Percentiles rank a stretch among this genome's conserved stretches.
Conservation (phyloP, 2,888 invertebrate species). For the Marasmarcha lunaedactyla region DNA sequence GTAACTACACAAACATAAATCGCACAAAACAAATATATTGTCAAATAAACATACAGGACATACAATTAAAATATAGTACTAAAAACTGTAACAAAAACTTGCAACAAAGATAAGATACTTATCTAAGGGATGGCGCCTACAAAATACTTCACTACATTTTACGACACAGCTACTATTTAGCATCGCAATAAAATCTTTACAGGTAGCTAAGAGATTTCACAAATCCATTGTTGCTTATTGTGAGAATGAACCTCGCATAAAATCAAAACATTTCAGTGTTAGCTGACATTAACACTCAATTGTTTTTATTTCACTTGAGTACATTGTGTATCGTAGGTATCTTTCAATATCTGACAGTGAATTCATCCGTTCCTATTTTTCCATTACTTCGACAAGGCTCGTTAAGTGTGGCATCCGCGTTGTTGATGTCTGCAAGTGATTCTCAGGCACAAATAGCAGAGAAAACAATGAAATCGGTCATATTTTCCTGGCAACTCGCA, state of each 20-base stretch:
- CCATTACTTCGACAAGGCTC: slow-evolving; percentile 66
- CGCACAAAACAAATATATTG: too few relatives aligned
- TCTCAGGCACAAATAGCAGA: slow-evolving; percentile 54
- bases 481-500: slow-evolving; percentile 62
- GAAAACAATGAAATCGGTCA: slow-evolving; percentile 69
- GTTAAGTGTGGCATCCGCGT: slow-evolving; percentile 63
- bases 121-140: slow-evolving; percentile 21
- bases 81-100: slow-evolving; percentile 20
- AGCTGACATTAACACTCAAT: slow-evolving; percentile 29
- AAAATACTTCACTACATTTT: slow-evolving; percentile 8
- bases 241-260: slow-evolving; percentile 7
- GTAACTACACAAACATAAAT: too few relatives aligned
- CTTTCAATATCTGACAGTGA: slow-evolving; percentile 57
- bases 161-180: neutral
- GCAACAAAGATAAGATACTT: slow-evolving; percentile 22
- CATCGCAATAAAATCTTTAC: neutral
- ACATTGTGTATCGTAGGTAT: slow-evolving; percentile 41
- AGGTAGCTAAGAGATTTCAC: neutral
- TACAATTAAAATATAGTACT: too few relatives aligned
- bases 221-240: neutral
- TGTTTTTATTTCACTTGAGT: slow-evolving; percentile 36
- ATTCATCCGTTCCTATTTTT: slow-evolving; percentile 58
- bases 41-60: too few relatives aligned
- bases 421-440: slow-evolving; percentile 66
- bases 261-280: slow-evolving; percentile 3